phyloP scores from a whole-genome alignment of 2,113 vertebrate genomes.

The Microcebus lehilahytsara region DNA sequence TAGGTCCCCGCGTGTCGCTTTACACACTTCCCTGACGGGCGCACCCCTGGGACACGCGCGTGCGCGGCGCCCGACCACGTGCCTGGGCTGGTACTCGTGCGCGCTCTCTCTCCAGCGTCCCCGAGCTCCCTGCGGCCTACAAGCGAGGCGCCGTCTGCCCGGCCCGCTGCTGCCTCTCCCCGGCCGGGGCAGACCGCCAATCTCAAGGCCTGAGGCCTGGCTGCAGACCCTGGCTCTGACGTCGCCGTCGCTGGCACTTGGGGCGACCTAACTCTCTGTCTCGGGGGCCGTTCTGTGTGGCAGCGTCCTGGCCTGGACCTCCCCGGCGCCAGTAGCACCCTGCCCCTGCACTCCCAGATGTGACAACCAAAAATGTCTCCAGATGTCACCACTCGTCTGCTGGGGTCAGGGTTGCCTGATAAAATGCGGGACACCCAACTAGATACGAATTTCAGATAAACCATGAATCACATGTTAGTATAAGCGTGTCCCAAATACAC shows the following conservation, averaged over 20 bases:
- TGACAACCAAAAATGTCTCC: neutral
- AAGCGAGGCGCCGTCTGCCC: fast-evolving
- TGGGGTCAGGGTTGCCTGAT: neutral
- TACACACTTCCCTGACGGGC: conserved; percentile 74
- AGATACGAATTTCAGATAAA: neutral
- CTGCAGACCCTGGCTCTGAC: neutral
- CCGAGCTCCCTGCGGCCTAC: neutral
- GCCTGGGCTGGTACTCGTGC: neutral
- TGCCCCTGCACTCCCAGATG: neutral
- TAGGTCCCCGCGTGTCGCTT: conserved; percentile 22
- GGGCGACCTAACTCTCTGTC: too few relatives aligned
- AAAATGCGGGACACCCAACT: neutral
- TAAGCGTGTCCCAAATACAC: neutral
- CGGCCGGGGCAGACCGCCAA: neutral
- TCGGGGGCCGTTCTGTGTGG: neutral
- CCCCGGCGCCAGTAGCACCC: fast-evolving
- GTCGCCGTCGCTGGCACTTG: fast-evolving
- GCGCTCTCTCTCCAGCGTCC: fast-evolving
- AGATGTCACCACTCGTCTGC: fast-evolving
- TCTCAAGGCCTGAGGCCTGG: neutral
- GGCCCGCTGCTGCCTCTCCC: neutral
- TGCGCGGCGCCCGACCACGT: neutral
- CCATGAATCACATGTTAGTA: neutral
- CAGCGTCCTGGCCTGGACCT: neutral
- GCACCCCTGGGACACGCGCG: neutral